Evolutionary conservation across 2,888 invertebrate species (phyloP), one percentile per base, ranked within the genome.

Genomic region (Caradrina kadenii): DNA sequence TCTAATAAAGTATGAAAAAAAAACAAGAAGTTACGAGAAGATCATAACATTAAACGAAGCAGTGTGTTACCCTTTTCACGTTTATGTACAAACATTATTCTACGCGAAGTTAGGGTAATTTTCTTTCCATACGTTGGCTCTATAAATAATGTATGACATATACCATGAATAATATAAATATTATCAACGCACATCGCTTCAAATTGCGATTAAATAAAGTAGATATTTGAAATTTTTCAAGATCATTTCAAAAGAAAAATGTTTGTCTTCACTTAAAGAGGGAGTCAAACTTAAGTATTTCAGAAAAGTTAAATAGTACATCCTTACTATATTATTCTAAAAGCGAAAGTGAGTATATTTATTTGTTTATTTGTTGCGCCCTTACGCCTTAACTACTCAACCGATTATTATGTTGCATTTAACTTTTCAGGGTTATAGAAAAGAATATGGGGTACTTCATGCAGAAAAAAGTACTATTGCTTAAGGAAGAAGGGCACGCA

Each of bases 1-100:
- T 63, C 19, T 26, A 52, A 56, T 48, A 72, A 72, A 72, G 63
- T 52, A 56, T 52, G 45, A 53, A 48, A 63, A 35, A 26, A 69
- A 69, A 60, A 54, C 53, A 48, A n/a, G 45, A 63, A 56, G 35
- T 71, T 56, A 56, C 50, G 72, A 26, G 22, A 55, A 63, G 1
- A 56, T 17, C 31, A n/a, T 11, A 31, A 50, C 19, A 70, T 62
- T 49, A 70, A 70, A 62, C 5, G 17, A 69, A 70, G 31, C 48
- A 49, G 15, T 42, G 31, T 5, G 11, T 62, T 45, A 72, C 56
- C 62, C 31, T 71, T 72, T 71, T 63, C n/a, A 56, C 56, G 35
- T 52, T 72, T 71, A 72, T 48, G 45, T 56, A 39, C n/a, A 52
- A 50, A 19, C 49, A 26, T 56, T 35, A 49, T 31, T 50, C 17